Evolutionary conservation across 1,140 invertebrate genomes (phyloP), one percentile per base, ranked within the genome.

Genomic region (Rhizoglyphus robini): DNA sequence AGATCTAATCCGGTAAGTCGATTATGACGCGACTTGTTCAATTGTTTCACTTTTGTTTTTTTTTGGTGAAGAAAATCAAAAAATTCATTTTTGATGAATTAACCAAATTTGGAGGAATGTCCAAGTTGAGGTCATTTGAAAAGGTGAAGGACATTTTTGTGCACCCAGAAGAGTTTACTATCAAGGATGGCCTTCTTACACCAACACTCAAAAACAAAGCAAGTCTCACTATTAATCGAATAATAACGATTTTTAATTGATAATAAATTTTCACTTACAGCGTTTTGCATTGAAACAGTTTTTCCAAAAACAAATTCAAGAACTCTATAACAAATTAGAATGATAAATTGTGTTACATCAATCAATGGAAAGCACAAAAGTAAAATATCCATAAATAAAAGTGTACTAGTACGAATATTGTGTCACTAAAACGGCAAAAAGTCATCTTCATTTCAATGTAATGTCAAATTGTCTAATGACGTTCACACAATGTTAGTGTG

Each of bases 141-240:
- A 92, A 96, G 82, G 61, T 48, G 0, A 95, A 94, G 79, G 91
- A 95, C 75, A 87, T 96, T 68, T 89, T 93, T 76, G 77, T 99
- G 29, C 88, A 91, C 78, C 85, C 90, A 4, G 90, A 95, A 77
- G 86, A 86, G 57, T 98, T 98, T 79, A 91, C 91, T 38, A 85
- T 96, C 61, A 92, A 96, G 79, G 97, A 98, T 77, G 91, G 89
- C 66, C 82, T 99, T 20, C 78, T 99, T 29, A 98, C 96, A 38
- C 94, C 96, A 38, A 97, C 94, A 48, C 81, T 98, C 74, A 99
- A 99, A 78, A 85, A 88, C 65, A 96, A 96, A 79, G 58, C 36
- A 34, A 38, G 29, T 4, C 4, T 13, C 57, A 5, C 5, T 59
- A n/a, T n/a, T 59, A 8, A 29, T 59, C 5, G 5, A 4, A 11